Evolutionary conservation across 2,797 vertebrate genomes (phyloP), one percentile per base, ranked within the genome.

Genomic region (Myotis findleyi): DNA sequence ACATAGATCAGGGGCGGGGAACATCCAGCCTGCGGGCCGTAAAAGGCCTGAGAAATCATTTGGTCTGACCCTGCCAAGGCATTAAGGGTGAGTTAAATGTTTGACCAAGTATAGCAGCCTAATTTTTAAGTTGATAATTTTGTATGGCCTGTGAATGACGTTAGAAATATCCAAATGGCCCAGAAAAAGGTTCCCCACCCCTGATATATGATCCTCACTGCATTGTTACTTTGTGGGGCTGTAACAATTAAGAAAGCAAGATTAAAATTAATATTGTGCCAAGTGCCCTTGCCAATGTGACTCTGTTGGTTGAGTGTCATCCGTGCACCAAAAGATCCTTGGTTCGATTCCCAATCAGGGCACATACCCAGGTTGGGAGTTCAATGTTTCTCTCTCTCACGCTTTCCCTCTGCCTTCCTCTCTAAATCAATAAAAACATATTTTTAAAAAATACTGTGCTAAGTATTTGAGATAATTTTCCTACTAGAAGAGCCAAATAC

Each of bases 381-480:
- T n/a, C 62, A 17, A 4, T 17, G 6, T 64, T 64, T 64, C 62
- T 17, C 30, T 64, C 62, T 64, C 30, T 17, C 62, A n/a, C 7
- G 0, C 62, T n/a, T 6, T 64, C 30, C 30, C 62, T 64, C 16
- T 64, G 57, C 25, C 57, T 27, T 59, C 25, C 6, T 64, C 30
- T 64, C 62, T n/a, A 64, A 64, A 64, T 59, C 57, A 64, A 64
- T 64, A n/a, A 64, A 62, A 59, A 59, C 13, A 13, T 59, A 59
- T 30, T 59, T 59, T 27, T 27, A 13, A 27, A 59, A 59, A 93
- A 69, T 59, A 87, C 53, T 84, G 18, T 51, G 44, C 73, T 68
- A 84, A 75, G 17, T 89, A 64, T 71, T 91, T 88, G 62, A 94
- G 91, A 77, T 88, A 59, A 47, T 91, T 91, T 79, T 18, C 23